Percentiles rank a stretch among this genome's conserved stretches.
phyloP scores from a whole-genome alignment of 2,888 invertebrate genomes.

The Ennomos erosarius region DNA sequence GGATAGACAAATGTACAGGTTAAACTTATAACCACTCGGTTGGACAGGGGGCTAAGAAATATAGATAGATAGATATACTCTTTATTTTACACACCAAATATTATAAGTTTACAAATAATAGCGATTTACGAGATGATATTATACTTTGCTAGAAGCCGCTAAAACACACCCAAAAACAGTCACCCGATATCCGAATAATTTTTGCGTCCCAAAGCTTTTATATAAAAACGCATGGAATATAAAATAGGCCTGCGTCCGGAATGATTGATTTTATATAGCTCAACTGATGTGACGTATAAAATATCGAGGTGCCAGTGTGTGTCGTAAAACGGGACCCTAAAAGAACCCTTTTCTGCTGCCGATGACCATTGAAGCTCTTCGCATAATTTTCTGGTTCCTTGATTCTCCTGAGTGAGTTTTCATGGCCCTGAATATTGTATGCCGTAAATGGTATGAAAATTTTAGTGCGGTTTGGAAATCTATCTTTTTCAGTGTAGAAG shows the following conservation, averaged over 20 bases:
- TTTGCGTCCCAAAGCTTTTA: slow-evolving; percentile 36
- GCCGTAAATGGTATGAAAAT: slow-evolving; percentile 29
- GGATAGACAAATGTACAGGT: no score
- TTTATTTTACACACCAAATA: slow-evolving; percentile 13
- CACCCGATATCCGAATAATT: slow-evolving; percentile 50
- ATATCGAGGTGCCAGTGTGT: slow-evolving; percentile 51
- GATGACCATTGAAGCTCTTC: slow-evolving; percentile 72
- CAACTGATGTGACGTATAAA: slow-evolving; percentile 55
- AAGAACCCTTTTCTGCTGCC: slow-evolving; percentile 44
- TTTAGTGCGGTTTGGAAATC: slow-evolving; percentile 30
- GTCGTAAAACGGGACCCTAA: slow-evolving; percentile 52
- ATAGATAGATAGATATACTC: slow-evolving; percentile 11
- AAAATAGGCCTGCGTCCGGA: slow-evolving; percentile 57
- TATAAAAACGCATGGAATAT: slow-evolving; percentile 65
- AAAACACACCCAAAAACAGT: slow-evolving; percentile 29
- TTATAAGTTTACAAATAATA: no score
- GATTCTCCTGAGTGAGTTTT: slow-evolving; percentile 60
- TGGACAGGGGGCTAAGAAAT: not conserved
- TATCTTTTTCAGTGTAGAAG: slow-evolving; percentile 27
- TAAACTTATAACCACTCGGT: no score
- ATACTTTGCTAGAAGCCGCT: no score
- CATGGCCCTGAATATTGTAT: slow-evolving; percentile 37
- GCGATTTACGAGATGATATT: no score
- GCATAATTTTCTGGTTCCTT: slow-evolving; percentile 75
- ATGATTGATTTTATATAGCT: slow-evolving; percentile 59